Evolutionary conservation across 2,113 vertebrate species (phyloP).

Genomic region (Gila orcuttii): DNA sequence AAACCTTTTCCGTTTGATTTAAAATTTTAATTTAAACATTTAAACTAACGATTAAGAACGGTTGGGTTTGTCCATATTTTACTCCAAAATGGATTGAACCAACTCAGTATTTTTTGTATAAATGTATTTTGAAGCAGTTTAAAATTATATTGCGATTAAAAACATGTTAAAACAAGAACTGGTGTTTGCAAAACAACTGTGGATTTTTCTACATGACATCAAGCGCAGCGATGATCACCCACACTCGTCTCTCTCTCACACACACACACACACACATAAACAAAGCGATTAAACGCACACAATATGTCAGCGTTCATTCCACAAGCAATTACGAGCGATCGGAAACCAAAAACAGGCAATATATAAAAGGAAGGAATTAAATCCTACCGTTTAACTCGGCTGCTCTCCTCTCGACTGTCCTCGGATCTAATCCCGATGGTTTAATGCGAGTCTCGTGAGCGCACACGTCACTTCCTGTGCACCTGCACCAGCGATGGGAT

Average conservation of each 20-base stretch:
- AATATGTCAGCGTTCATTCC: not conserved
- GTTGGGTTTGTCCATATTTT: no score
- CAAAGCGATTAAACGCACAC: not conserved
- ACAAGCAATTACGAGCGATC: not conserved
- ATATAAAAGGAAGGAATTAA: not conserved
- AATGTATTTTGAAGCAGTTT: not conserved
- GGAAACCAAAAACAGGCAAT: not conserved
- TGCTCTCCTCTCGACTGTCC: constrained; percentile 22
- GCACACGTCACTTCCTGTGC: constrained; percentile 71
- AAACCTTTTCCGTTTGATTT: no score
- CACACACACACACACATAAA: not conserved
- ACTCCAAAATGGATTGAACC: no score
- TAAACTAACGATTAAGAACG: no score
- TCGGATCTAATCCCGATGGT: constrained; percentile 60
- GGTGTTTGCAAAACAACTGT: not conserved
- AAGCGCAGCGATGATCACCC: not conserved
- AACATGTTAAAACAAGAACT: not conserved
- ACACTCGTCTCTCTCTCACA: no score
- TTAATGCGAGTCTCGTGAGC: constrained; percentile 64
- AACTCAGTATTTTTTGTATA: no score
- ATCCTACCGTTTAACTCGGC: constrained; percentile 49
- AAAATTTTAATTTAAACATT: no score
- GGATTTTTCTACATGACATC: not conserved
- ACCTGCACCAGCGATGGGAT: constrained; percentile 66
- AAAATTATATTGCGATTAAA: not conserved